These are phyloP conservation scores for Chaitophorus viminalis DNA, from an alignment of 2,888 invertebrate genomes.

Conservation along the genomic window DNA sequence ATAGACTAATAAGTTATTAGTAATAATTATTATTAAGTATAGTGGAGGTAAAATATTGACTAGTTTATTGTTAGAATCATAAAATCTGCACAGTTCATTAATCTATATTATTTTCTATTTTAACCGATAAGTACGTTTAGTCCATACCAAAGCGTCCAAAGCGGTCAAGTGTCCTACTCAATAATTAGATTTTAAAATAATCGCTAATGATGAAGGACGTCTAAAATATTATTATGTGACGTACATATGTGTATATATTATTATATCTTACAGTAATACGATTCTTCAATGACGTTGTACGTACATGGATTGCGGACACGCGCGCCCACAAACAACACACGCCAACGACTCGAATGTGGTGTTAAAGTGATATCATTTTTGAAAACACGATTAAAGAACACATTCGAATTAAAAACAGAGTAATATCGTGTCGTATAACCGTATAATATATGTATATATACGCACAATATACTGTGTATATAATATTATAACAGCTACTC, in stretches of 20 bases:
- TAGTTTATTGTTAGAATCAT: too few species aligned
- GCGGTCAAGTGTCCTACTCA: too few species aligned
- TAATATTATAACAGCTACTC: conserved; percentile 22
- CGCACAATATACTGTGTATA: too few species aligned
- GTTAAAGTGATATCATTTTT: conserved; percentile 22
- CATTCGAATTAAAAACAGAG: conserved; percentile 41
- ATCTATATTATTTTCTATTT: too few species aligned
- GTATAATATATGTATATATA: background rate
- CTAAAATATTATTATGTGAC: background rate
- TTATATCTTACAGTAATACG: background rate
- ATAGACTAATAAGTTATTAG: too few species aligned
- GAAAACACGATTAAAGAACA: conserved; percentile 33
- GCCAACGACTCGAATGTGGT: background rate
- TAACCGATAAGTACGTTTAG: background rate
- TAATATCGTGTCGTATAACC: conserved; percentile 4
- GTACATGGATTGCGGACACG: too few species aligned
- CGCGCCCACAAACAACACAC: background rate
- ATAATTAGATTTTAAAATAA: too few species aligned
- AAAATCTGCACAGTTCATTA: too few species aligned
- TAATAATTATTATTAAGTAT: too few species aligned
- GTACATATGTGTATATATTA: background rate
- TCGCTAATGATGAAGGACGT: background rate
- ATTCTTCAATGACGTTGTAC: too few species aligned
- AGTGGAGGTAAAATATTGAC: too few species aligned
- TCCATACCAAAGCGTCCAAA: too few species aligned